These are phyloP conservation scores for Campoplex capitator DNA, from an alignment of 2,888 invertebrate species.

Conservation along the genomic window DNA sequence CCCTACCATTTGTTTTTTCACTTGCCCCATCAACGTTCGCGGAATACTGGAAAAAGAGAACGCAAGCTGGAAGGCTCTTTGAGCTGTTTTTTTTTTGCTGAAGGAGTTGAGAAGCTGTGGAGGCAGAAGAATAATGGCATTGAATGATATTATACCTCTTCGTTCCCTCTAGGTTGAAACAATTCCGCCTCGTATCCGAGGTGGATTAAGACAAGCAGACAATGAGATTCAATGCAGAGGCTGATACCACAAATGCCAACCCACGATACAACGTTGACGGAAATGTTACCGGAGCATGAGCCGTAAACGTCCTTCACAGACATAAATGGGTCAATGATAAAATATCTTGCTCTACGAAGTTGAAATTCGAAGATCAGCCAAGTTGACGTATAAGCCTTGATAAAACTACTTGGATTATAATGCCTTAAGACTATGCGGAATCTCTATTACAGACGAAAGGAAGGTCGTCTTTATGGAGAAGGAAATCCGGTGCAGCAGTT, in stretches of 20 bases:
- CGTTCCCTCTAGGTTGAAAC: neutral
- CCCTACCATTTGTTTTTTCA: conserved; percentile 15
- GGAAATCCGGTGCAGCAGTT: conserved; percentile 44
- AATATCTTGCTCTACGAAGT: neutral
- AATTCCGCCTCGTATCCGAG: neutral
- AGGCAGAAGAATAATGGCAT: conserved; percentile 7
- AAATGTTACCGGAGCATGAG: conserved; percentile 11
- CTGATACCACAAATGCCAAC: conserved; percentile 15
- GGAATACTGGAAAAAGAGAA: neutral
- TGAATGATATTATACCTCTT: neutral
- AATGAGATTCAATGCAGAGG: conserved; percentile 7
- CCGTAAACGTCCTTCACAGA: neutral
- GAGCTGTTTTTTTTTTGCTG: neutral
- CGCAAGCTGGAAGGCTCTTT: neutral
- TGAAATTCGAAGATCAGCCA: conserved; percentile 12
- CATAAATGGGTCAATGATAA: conserved; percentile 9
- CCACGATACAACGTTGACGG: neutral
- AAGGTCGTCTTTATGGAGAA: conserved; percentile 15
- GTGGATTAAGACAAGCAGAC: conserved; percentile 27
- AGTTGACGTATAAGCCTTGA: conserved; percentile 15
- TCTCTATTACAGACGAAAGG: neutral
- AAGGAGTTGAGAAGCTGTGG: neutral
- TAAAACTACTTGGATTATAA: conserved; percentile 4
- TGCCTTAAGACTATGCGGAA: neutral
- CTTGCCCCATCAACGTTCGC: neutral